phyloP scores from a whole-genome alignment of 2,888 invertebrate species.

The Tipula helvola region DNA sequence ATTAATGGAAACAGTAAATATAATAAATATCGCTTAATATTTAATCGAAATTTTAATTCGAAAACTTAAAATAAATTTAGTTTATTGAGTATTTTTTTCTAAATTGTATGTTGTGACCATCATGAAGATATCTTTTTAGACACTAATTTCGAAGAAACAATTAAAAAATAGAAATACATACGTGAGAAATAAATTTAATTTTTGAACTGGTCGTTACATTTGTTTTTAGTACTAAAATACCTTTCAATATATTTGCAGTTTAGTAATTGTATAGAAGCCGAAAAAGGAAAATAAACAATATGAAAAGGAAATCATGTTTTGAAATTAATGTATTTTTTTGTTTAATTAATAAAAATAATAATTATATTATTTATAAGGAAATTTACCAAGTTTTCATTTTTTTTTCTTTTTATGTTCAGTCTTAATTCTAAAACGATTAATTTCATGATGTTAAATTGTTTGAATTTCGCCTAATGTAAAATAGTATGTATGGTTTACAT shows the following conservation, averaged over 20 bases:
- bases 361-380: neutral
- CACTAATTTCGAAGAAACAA: neutral
- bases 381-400: neutral
- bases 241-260: neutral
- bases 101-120: neutral
- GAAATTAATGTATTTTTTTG: neutral
- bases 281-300: neutral
- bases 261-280: neutral
- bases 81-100: neutral
- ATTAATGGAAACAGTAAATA: neutral
- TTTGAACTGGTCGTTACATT: neutral
- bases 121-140: neutral
- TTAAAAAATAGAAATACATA: neutral
- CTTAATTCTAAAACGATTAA: constrained; percentile 14
- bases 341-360: neutral
- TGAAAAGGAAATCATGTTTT: neutral
- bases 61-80: neutral
- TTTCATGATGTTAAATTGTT: constrained; percentile 18
- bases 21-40: neutral
- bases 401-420: constrained; percentile 16
- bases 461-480: constrained; percentile 60
- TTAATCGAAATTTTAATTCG: neutral
- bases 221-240: neutral
- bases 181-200: neutral
- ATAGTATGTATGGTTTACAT: constrained; percentile 75